Conservation (phyloP, 2,113 vertebrate genomes). For the Cheilinus undulatus region DNA sequence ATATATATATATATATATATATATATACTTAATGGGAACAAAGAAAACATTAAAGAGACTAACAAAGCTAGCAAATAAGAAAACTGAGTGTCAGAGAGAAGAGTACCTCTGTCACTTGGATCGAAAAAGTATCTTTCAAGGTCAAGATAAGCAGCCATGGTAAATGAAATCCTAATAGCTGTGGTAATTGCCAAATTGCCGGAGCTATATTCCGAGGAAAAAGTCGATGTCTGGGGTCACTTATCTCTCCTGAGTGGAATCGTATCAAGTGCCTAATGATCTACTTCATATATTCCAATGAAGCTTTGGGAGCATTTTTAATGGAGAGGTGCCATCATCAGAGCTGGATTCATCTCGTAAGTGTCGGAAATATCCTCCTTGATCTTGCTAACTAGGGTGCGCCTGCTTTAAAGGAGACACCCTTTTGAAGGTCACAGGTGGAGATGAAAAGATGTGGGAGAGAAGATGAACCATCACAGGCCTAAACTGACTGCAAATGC, state of each 20-base stretch:
- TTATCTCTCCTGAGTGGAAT: conserved; percentile 58
- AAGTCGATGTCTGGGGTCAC: conserved; percentile 57
- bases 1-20: too few relatives aligned
- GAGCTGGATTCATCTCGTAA: conserved; percentile 44
- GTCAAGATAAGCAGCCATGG: conserved; percentile 62
- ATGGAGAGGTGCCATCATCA: conserved; percentile 35
- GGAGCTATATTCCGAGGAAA: conserved; percentile 50
- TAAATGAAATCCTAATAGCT: conserved; percentile 69
- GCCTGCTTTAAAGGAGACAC: conserved; percentile 26
- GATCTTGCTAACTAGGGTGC: conserved; percentile 44
- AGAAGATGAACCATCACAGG: conserved; percentile 32
- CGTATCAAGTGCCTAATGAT: conserved; percentile 66
- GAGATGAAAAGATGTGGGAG: conserved; percentile 45
- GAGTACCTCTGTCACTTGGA: conserved; percentile 14
- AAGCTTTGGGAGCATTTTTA: conserved; percentile 48
- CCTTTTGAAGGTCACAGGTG: conserved; percentile 54
- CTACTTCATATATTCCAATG: conserved; percentile 51
- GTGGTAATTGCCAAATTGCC: conserved; percentile 64
- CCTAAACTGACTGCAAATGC: conserved; percentile 9
- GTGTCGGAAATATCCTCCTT: conserved; percentile 53
- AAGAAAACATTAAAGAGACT: conserved; percentile 23
- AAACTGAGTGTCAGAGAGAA: conserved; percentile 4
- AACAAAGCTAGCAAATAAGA: conserved; percentile 21
- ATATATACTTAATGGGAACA: too few relatives aligned
- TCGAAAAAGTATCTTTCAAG: conserved; percentile 56